Conservation (phyloP, 2,113 vertebrate genomes). For the Scatophagus argus region DNA sequence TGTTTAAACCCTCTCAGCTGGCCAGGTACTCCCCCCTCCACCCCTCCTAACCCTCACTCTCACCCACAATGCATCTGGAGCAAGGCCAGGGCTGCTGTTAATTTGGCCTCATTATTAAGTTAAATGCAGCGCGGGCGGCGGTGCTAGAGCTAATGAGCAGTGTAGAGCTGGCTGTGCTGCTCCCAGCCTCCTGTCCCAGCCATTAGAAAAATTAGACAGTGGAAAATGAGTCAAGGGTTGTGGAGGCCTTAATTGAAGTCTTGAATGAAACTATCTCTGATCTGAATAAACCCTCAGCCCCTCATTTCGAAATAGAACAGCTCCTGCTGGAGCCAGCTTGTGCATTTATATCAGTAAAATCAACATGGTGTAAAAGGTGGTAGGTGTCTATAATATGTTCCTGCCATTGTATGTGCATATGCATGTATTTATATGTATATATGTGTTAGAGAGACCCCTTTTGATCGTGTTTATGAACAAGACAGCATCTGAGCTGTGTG, state of each 20-base stretch:
- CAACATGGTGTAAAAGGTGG: conserved; percentile 13
- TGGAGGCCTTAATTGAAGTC: conserved; percentile 84
- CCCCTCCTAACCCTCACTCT: conserved; percentile 54
- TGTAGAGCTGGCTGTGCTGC: conserved; percentile 82
- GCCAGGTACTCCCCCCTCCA: conserved; percentile 69
- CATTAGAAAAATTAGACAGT: conserved; percentile 89
- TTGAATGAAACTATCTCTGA: conserved; percentile 83
- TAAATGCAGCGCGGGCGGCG: conserved; percentile 79
- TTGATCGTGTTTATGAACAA: conserved; percentile 47
- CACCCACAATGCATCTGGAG: conserved; percentile 82
- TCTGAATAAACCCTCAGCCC: conserved; percentile 77
- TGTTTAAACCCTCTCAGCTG: conserved; percentile 47
- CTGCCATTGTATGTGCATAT: conserved; percentile 13
- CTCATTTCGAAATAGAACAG: conserved; percentile 15
- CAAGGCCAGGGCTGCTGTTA: conserved; percentile 83
- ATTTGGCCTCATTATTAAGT: conserved; percentile 86
- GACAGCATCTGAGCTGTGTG: conserved; percentile 63
- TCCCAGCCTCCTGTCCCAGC: conserved; percentile 83
- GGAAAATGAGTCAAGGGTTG: conserved; percentile 87
- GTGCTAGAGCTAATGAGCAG: conserved; percentile 88
- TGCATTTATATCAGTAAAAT: conserved; percentile 33
- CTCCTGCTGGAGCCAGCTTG: neutral
- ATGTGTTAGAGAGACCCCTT: conserved; percentile 29
- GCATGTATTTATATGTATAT: conserved; percentile 17
- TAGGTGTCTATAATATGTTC: conserved; percentile 11